Conservation (phyloP, 2,113 vertebrate genomes). For the Dunckerocampus dactyliophorus region DNA sequence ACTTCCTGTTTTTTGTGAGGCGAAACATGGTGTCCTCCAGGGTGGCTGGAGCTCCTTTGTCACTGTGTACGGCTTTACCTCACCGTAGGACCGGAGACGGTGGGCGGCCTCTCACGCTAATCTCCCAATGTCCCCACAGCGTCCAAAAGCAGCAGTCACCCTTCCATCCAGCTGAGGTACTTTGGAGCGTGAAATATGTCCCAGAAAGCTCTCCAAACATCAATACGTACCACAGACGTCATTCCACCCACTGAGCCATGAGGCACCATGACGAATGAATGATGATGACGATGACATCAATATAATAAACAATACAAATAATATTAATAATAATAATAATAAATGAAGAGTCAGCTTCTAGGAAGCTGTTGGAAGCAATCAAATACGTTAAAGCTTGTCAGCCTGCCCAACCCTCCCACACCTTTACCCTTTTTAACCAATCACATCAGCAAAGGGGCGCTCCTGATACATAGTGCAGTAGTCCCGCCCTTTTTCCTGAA, state of each 20-base stretch:
- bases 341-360: slow-evolving; percentile 57
- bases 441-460: slow-evolving; percentile 32
- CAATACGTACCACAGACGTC: slow-evolving; percentile 51
- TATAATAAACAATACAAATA: slow-evolving; percentile 55
- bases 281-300: slow-evolving; percentile 64
- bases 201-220: slow-evolving; percentile 25
- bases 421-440: slow-evolving; percentile 20
- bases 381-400: slow-evolving; percentile 51
- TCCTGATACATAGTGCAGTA: slow-evolving; percentile 71
- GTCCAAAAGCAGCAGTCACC: slow-evolving; percentile 44
- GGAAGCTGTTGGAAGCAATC: slow-evolving; percentile 62
- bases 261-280: slow-evolving; percentile 37
- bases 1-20: slow-evolving; percentile 12
- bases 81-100: neutral
- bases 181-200: slow-evolving; percentile 23
- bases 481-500: slow-evolving; percentile 48
- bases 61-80: slow-evolving; percentile 9
- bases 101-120: neutral
- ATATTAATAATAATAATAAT: slow-evolving; percentile 41
- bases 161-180: slow-evolving; percentile 20
- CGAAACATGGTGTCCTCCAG: slow-evolving; percentile 20
- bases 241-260: slow-evolving; percentile 57
- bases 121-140: neutral
- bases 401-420: slow-evolving; percentile 28
- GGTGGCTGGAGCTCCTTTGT: slow-evolving; percentile 35